Evolutionary conservation across 2,888 invertebrate genomes (phyloP).

Genomic region (Bimastos eiseni): DNA sequence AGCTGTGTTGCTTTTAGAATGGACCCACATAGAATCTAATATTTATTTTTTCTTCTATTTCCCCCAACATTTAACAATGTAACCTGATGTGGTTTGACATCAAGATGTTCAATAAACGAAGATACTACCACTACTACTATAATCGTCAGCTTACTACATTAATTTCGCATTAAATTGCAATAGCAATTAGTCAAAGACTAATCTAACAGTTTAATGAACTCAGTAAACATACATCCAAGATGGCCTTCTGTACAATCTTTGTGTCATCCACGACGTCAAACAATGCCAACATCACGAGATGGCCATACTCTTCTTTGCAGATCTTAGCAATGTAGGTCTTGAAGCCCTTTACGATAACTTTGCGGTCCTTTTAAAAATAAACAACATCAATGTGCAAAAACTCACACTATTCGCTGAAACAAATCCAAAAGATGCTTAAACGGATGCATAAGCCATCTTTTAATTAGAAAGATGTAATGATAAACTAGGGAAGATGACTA

Average conservation of each 20-base stretch:
- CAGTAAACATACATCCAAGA: constrained; percentile 59
- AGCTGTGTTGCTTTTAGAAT: no score
- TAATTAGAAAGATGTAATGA: not conserved
- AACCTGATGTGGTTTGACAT: no score
- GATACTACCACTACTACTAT: no score
- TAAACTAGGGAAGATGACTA: not conserved
- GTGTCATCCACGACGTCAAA: constrained; percentile 90
- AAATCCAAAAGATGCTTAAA: not conserved
- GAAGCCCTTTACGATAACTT: constrained; percentile 80
- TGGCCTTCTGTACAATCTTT: constrained; percentile 80
- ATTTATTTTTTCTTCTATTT: no score
- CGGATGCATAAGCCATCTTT: no score
- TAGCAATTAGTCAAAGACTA: not conserved
- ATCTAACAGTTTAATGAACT: not conserved
- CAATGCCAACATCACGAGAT: constrained; percentile 78
- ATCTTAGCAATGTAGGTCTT: constrained; percentile 81
- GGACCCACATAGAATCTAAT: no score
- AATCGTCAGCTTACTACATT: no score
- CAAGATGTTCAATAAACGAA: no score
- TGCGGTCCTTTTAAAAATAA: constrained; percentile 65
- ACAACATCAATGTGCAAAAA: not conserved
- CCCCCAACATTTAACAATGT: no score
- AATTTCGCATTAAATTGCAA: no score
- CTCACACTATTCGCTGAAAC: not conserved
- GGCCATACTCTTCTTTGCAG: constrained; percentile 83